Conservation (phyloP, 1,140 invertebrate species). For the Globodera rostochiensis region DNA sequence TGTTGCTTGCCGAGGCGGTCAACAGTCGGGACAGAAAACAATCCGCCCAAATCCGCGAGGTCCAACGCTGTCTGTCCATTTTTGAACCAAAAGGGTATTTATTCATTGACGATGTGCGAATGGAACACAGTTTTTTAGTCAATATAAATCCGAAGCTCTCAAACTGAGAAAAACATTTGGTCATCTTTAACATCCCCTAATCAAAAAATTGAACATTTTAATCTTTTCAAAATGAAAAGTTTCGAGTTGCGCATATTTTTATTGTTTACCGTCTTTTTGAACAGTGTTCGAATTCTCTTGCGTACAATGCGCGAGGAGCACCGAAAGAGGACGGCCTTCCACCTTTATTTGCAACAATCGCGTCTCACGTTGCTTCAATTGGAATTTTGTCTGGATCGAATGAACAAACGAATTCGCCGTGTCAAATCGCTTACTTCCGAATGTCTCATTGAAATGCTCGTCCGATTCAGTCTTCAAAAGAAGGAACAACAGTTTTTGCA, state of each 20-base stretch:
- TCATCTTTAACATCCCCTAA: background rate
- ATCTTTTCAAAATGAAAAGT: too few relatives aligned
- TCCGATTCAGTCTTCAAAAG: constrained; percentile 78
- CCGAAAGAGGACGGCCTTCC: constrained; percentile 77
- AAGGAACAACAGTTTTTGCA: constrained; percentile 72
- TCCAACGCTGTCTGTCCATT: constrained; percentile 78
- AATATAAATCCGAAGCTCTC: constrained; percentile 29
- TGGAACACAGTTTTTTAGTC: too few relatives aligned
- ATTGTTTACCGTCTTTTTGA: constrained; percentile 1
- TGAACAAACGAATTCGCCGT: constrained; percentile 33
- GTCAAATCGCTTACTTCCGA: constrained; percentile 77
- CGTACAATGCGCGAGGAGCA: constrained; percentile 81
- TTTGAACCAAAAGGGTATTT: constrained; percentile 75
- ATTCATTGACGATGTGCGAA: too few relatives aligned
- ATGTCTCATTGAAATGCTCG: constrained; percentile 79
- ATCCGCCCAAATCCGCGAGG: constrained; percentile 84
- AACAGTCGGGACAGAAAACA: constrained; percentile 80
- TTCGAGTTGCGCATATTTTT: too few relatives aligned
- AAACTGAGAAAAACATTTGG: too few relatives aligned
- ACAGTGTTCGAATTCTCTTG: constrained; percentile 77
- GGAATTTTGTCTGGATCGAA: constrained; percentile 73
- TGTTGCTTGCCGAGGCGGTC: constrained; percentile 83
- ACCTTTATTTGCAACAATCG: constrained; percentile 81
- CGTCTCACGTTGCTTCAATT: constrained; percentile 81
- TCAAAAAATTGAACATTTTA: background rate